These are phyloP conservation scores for Leptopterna dolabrata DNA, from an alignment of 2,888 invertebrate genomes.

Conservation along the genomic window DNA sequence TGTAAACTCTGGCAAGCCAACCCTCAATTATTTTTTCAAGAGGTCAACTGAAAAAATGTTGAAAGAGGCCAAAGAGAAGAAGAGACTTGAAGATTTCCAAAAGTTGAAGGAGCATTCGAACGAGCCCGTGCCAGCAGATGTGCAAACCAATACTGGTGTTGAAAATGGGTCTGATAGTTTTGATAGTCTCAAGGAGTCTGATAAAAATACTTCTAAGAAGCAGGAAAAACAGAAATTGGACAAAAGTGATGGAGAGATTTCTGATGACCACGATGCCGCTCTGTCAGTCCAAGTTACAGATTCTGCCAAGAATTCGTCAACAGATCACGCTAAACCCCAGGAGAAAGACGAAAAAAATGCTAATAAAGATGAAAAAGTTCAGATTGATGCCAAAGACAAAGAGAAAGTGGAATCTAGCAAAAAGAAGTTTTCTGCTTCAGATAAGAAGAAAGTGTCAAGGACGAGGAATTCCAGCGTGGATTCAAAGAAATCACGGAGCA, in stretches of 20 bases:
- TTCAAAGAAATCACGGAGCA: background rate
- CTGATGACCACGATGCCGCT: background rate
- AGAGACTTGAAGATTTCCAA: background rate
- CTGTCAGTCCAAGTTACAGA: background rate
- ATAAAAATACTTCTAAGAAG: background rate
- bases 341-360: background rate
- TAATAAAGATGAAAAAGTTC: background rate
- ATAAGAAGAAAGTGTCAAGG: background rate
- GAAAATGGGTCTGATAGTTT: background rate
- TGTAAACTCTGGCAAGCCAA: background rate
- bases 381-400: background rate
- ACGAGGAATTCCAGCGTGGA: background rate
- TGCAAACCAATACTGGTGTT: background rate
- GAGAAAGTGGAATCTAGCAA: background rate
- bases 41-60: conserved; percentile 4
- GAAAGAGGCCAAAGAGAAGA: background rate
- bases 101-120: background rate
- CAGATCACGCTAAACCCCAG: background rate
- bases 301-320: background rate
- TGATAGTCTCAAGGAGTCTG: background rate
- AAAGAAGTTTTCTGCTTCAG: background rate
- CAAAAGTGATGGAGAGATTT: background rate
- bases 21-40: background rate
- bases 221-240: background rate
- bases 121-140: background rate